Conservation (phyloP, 2,113 vertebrate genomes). For the Hydrolagus affinis region DNA sequence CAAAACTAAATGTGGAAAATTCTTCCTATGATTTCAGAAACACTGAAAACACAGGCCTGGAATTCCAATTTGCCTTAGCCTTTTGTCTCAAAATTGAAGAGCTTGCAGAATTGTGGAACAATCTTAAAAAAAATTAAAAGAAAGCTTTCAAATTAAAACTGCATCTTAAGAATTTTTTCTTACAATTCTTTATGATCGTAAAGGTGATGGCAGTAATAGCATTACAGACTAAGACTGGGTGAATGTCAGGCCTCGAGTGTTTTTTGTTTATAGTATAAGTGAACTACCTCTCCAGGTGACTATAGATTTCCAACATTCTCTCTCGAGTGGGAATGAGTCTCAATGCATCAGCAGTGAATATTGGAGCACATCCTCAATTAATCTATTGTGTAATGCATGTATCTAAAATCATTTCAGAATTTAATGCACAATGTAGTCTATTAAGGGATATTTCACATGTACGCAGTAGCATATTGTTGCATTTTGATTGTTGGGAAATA, state of each 20-base stretch:
- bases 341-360: background rate
- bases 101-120: too few species aligned
- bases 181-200: too few species aligned
- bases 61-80: too few species aligned
- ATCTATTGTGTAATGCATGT: background rate
- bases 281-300: conserved; percentile 7
- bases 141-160: too few species aligned
- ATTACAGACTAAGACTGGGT: too few species aligned
- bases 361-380: conserved; percentile 9
- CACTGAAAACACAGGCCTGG: too few species aligned
- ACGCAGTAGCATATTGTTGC: background rate
- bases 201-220: too few species aligned
- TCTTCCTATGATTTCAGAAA: conserved; percentile 15
- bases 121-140: too few species aligned
- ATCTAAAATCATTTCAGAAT: conserved; percentile 14
- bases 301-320: background rate
- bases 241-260: background rate
- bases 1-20: background rate
- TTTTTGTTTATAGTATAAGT: conserved; percentile 26
- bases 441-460: background rate
- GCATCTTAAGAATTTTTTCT: too few species aligned
- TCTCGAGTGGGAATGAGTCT: too few species aligned
- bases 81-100: too few species aligned
- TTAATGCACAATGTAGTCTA: background rate
- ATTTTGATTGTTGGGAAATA: conserved; percentile 2